Base-by-base conservation (phyloP, 2,113 vertebrate genomes). In the Saimiri boliviensis region DNA sequence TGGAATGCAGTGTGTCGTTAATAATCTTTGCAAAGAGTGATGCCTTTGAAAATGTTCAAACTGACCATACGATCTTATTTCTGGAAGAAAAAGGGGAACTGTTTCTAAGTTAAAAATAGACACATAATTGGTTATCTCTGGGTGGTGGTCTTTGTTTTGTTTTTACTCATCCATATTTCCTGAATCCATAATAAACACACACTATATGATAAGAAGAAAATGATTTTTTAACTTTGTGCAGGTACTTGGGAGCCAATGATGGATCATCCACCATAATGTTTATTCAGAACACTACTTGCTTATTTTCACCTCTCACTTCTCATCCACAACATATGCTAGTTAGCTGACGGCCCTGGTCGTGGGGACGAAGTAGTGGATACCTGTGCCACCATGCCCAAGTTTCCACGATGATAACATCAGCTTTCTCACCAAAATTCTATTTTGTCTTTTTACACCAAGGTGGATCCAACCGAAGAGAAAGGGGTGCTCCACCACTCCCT, bases 401-500 rank as follows among this genome's bases (percentile, higher is more conserved):
- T 92, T 42, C 45, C 71, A 32, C 25, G 58, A 73, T 21, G 91
- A 97, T 56, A 77, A 94, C 90, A 19, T 8, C 30, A 79, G 23
- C 37, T 94, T 37, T 54, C 93, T 96, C 97, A 97, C 96, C 68
- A 97, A 73, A 95, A 92, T 96, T 86, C 40, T 3, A 2, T 95
- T 89, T 86, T 98, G 70, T 81, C 79, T 96, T 47, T 92, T 89
- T 76, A 91, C 47, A 96, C 95, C 89, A 82, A 99, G 99, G 98
- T 98, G 98, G 99, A 96, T 98, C 99, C 97, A 98, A 98, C 93
- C 99, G 99, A 98, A 99, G 99, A 98, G 99, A 99, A 98, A 98
- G 99, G 98, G 99, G 99, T 56, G 99, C 99, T 4, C 99, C 99
- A 4, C 99, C 99, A 0, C 99, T 99, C 73, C 99, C 99, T 0